phyloP scores from a whole-genome alignment of 2,888 invertebrate genomes.

The Lepidochitona cinerea region DNA sequence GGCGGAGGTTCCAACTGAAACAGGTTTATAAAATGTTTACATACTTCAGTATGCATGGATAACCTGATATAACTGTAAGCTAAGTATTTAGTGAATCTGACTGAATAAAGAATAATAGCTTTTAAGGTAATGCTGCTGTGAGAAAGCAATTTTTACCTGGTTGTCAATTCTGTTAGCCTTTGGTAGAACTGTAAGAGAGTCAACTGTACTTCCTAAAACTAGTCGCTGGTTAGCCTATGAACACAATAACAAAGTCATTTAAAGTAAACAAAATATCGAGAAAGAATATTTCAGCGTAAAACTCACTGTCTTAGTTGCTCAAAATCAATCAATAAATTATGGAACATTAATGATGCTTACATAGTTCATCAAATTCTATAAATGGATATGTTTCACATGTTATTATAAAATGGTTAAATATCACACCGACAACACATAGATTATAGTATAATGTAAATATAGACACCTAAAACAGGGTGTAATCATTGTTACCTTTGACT shows the following conservation, averaged over 20 bases:
- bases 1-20: constrained; percentile 66
- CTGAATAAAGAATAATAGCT: no score
- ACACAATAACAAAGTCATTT: no score
- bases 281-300: no score
- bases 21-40: not conserved
- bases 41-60: not conserved
- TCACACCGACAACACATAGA: not conserved
- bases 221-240: constrained; percentile 44
- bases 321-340: no score
- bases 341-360: no score
- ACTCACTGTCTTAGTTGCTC: no score
- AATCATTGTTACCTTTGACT: constrained; percentile 42
- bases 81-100: no score
- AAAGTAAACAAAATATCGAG: no score
- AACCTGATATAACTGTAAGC: no score
- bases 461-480: constrained; percentile 32
- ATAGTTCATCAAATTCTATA: no score
- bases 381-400: not conserved
- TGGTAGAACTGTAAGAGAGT: constrained; percentile 65
- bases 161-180: constrained; percentile 67
- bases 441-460: not conserved
- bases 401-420: not conserved
- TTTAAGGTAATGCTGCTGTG: no score
- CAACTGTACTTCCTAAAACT: constrained; percentile 61
- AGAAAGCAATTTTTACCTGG: constrained; percentile 42